These are phyloP conservation scores for Charina bottae DNA, from an alignment of 2,113 vertebrate genomes.

Conservation along the genomic window DNA sequence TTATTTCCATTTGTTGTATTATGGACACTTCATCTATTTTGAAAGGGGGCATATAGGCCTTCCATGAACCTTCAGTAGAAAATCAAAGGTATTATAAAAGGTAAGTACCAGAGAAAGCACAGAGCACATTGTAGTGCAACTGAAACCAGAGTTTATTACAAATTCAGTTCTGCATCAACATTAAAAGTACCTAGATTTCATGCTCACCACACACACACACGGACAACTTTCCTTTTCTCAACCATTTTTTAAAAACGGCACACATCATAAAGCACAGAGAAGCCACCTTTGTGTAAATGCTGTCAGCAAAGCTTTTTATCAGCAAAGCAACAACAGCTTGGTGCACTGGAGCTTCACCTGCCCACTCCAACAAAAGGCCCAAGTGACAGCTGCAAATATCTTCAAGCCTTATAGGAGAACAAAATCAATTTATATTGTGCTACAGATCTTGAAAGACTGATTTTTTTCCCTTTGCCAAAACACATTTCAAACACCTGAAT, in stretches of 20 bases:
- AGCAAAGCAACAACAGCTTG: constrained; percentile 14
- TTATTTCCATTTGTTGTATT: not conserved
- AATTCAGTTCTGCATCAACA: not conserved
- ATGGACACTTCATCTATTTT: constrained; percentile 16
- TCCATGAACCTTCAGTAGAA: not conserved
- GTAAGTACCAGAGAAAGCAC: constrained; percentile 13
- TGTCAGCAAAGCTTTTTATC: not conserved
- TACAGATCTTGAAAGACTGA: not conserved
- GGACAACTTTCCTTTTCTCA: not conserved
- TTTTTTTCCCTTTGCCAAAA: not conserved
- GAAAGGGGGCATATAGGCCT: not conserved
- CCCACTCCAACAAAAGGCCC: constrained; percentile 19
- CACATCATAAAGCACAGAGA: not conserved
- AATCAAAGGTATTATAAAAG: not conserved
- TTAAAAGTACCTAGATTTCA: not conserved
- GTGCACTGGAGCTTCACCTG: not conserved
- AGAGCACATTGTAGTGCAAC: not conserved
- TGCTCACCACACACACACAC: not conserved
- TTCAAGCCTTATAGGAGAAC: not conserved
- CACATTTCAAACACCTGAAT: not conserved
- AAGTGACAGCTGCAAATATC: constrained; percentile 1
- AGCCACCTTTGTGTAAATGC: not conserved
- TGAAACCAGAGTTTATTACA: not conserved
- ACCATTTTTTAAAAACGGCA: not conserved
- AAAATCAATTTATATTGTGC: not conserved